Base-by-base conservation (phyloP, 2,888 invertebrate genomes). In the Drosophila leonis region DNA sequence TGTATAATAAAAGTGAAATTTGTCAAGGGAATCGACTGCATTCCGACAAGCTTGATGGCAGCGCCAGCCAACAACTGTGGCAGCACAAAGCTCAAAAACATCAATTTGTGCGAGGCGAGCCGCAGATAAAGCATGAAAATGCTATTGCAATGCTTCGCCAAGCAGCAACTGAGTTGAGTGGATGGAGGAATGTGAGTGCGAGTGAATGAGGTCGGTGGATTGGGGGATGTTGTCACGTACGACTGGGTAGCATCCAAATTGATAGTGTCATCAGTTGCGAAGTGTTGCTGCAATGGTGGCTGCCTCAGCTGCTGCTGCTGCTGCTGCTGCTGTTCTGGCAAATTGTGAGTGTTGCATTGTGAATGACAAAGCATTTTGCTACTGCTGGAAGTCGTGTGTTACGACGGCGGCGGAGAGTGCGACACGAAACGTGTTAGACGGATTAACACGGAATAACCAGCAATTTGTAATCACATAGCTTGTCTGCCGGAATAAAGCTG, bases 251-350 rank as follows among this genome's bases (percentile, higher is more conserved):
- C 75, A 70, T 64, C 72, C 62, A 73, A 83, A 83, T 81, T 83
- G 82, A 81, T 87, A 83, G 87, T 87, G 82, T 87, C 82, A 87
- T 83, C 87, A 87, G 75, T 87, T 87, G 75, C 78, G 78, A 86
- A 86, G 83, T 83, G 87, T 61, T 62, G 70, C 81, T 41, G 61
- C 52, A 37, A 10, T 41, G 51, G 13, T 27, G 52, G 12, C 31
- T 12, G 33, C 20, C 51, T n/a, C 46, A 2, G n/a, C 29, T 8
- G 10, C 9, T 2, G 31, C 20, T 10, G 15, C 33, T 6, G 18
- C 6, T 1, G 18, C n/a, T 51, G 52, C 33, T 46, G 44, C 44
- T 35, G 35, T 20, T 27, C 54, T 37, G 37, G n/a, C 20, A 59
- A 59, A 69, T 62, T 46, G 46, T 39, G 61, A 57, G 57, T 29